phyloP scores from a whole-genome alignment of 37 sponge, comb jelly and placozoan species.

The Theonella swinhoei region DNA sequence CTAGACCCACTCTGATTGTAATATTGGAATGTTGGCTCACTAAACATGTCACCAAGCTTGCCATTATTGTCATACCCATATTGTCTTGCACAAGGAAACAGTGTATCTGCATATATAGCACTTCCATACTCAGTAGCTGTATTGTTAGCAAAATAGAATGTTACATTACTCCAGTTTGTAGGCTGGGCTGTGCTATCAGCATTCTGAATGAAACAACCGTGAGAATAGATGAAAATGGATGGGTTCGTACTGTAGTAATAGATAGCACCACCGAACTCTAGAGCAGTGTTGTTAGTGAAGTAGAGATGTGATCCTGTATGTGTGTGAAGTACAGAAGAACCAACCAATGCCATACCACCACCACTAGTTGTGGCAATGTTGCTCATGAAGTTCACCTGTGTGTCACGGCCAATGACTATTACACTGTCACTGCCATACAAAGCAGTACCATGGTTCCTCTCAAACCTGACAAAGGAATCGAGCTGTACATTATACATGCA shows the following conservation, averaged over 20 bases:
- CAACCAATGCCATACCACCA: constrained; percentile 19
- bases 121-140: not conserved
- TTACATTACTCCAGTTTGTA: not conserved
- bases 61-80: no score
- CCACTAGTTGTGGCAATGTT: constrained; percentile 9
- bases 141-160: constrained; percentile 4
- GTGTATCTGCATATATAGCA: constrained; percentile 15
- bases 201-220: constrained; percentile 16
- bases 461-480: not conserved
- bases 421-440: not conserved
- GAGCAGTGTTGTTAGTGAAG: constrained; percentile 14
- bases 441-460: constrained; percentile 5
- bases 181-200: not conserved
- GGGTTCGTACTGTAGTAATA: not conserved
- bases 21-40: no score
- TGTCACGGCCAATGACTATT: not conserved
- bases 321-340: not conserved
- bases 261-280: constrained; percentile 34
- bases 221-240: not conserved
- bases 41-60: no score
- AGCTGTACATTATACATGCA: not conserved
- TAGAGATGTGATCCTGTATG: not conserved
- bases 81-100: constrained; percentile 16
- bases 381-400: not conserved
- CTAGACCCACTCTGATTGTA: not conserved